A percentile compares a stretch with the other conserved stretches of the same genome.
phyloP scores from a whole-genome alignment of 2,113 vertebrate genomes.

The Antidorcas marsupialis region DNA sequence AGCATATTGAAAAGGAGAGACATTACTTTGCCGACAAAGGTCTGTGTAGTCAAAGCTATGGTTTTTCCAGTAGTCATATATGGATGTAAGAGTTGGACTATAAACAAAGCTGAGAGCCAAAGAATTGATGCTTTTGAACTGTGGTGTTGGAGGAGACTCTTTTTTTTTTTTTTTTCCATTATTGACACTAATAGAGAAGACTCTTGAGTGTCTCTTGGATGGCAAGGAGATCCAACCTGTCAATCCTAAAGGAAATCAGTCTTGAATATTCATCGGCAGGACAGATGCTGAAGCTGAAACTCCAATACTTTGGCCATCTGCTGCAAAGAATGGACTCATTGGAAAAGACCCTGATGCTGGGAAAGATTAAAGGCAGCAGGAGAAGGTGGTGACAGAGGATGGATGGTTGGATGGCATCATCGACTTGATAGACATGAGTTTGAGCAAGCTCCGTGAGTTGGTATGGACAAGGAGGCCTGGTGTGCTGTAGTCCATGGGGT shows the following conservation, averaged over 20 bases:
- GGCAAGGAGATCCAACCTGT: neutral
- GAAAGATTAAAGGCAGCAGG: neutral
- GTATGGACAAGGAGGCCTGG: neutral
- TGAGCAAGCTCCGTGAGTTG: neutral
- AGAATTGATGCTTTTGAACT: too few relatives aligned
- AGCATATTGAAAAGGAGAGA: neutral
- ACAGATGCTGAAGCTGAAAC: neutral
- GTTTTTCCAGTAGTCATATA: too few relatives aligned
- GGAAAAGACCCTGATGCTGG: neutral
- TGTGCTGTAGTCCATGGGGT: neutral
- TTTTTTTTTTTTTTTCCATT: neutral
- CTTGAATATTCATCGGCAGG: neutral
- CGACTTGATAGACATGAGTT: neutral
- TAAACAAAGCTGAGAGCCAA: too few relatives aligned
- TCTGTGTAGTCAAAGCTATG: too few relatives aligned
- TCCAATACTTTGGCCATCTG: neutral
- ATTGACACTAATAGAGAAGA: neutral
- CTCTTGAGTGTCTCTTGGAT: neutral
- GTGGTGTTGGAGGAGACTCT: too few relatives aligned
- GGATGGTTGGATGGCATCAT: neutral
- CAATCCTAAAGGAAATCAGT: neutral
- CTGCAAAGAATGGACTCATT: neutral
- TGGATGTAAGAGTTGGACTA: too few relatives aligned
- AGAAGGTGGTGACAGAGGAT: fast-evolving
- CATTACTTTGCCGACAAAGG: neutral